Evolutionary conservation across 2,888 invertebrate genomes (phyloP), one percentile per base, ranked within the genome.

Genomic region (Drosophila ustulata): DNA sequence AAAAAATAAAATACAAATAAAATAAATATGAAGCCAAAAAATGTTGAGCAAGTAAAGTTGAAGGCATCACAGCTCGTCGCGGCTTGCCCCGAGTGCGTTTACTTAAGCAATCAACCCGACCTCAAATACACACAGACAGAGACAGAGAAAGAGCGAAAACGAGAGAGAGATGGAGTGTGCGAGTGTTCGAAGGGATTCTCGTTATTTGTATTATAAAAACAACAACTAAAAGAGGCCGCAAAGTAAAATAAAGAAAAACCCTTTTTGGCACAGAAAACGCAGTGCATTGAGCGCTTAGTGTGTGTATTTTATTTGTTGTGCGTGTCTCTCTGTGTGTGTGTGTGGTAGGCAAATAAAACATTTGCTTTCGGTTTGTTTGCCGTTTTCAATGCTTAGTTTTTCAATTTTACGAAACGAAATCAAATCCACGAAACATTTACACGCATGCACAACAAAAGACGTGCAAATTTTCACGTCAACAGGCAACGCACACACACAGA

Each of bases 371-470:
- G 80, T 64, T 80, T 80, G 77, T 78, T 80, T 88, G 83, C 80
- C 57, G 71, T 47, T 81, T 71, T 83, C 81, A 80, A 70, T 87
- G 84, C 89, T 84, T 84, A 87, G 89, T 86, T 84, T 84, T 84
- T 80, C 89, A 87, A 88, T 88, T 68, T 80, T 67, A 49, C 64
- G 75, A 83, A 83, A 78, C 71, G 83, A 87, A 88, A 86, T 82
- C 89, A 74, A 78, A 78, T 78, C 78, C 84, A 80, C 66, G 82
- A 66, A 78, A 81, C 79, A 89, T 87, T 89, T 84, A 87, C 84
- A 85, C 83, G 83, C 89, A 81, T 83, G 88, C 88, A 88, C 89
- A 83, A 89, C 89, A 89, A 81, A 87, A 84, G 89, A 83, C 89
- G 83, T 83, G 83, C 82, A 83, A 83, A 89, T 89, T 87, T 84